Evolutionary conservation across 2,113 vertebrate species (phyloP), one percentile per base, ranked within the genome.

Genomic region (Cyanoderma ruficeps): DNA sequence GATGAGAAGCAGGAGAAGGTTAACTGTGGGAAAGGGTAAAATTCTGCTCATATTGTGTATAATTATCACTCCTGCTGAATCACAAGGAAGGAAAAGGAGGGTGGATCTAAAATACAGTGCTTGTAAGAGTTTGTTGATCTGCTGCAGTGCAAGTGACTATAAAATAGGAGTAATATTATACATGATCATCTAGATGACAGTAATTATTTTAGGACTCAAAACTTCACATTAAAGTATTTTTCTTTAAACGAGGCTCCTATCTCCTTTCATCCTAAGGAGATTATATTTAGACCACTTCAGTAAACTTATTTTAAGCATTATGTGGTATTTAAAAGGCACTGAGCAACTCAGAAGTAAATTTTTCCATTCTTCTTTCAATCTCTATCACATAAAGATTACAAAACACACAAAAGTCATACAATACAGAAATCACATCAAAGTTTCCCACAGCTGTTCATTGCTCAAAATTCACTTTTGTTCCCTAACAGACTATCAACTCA

Each of bases 1-100:
- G 63, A 65, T 49, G 28, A 95, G 53, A 92, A 89, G 86, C 83
- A 94, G 70, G 78, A 95, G 91, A 80, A 83, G 46, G 76, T 86
- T 90, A 90, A 90, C 76, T 83, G 89, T 95, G 91, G 68, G 68
- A 96, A 94, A 95, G 89, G 83, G 86, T 77, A 86, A 94, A 89
- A 75, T 89, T 68, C 52, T 52, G 55, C 50, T 72, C 22, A 2
- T 59, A 46, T 15, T 4, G 1, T 37, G 56, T 19, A 5, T 31
- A 74, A 86, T 77, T 47, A 93, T 93, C 71, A 60, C 67, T 86
- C 28, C 63, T 39, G 65, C 78, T 68, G 74, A 93, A 96, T 88
- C 80, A 57, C 28, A 52, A 94, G 83, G 83, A 92, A 94, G 79
- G 94, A 90, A 90, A 49, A 21, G 63, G 59, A 64, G n/a, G 55